Evolutionary conservation across 2,113 vertebrate species (phyloP).

Genomic region (Pygoscelis adeliae): DNA sequence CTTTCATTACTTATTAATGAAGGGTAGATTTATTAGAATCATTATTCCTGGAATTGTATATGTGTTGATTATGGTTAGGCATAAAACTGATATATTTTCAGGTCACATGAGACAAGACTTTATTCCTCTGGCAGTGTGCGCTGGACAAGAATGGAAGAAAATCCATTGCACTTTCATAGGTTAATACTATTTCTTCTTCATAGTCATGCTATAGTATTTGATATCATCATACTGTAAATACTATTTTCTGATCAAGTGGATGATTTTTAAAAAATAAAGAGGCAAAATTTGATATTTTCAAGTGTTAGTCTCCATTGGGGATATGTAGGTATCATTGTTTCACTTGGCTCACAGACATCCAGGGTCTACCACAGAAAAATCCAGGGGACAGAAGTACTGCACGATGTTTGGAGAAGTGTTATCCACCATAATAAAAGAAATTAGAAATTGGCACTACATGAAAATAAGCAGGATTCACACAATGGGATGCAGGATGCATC

Average conservation of each 20-base stretch:
- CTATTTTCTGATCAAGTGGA: neutral
- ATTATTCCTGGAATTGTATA: neutral
- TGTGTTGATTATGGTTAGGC: neutral
- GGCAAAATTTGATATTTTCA: neutral
- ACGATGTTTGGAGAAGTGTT: neutral
- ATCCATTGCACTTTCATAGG: neutral
- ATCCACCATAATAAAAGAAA: neutral
- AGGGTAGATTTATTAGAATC: neutral
- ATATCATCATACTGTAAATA: neutral
- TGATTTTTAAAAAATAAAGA: neutral
- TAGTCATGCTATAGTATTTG: neutral
- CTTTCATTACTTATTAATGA: neutral
- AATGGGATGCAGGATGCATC: neutral
- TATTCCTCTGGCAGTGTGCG: neutral
- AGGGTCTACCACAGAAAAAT: neutral
- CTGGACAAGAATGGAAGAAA: neutral
- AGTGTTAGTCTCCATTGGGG: neutral
- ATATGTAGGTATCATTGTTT: neutral
- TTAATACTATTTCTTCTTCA: neutral
- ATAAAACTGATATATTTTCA: neutral
- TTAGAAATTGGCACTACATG: neutral
- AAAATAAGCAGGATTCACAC: neutral
- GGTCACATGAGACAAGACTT: neutral
- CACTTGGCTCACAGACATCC: neutral
- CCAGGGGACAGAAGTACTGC: neutral